Percentiles rank a stretch among this genome's conserved stretches.
phyloP scores from a whole-genome alignment of 2,888 invertebrate genomes.

The Pristionchus fissidentatus region DNA sequence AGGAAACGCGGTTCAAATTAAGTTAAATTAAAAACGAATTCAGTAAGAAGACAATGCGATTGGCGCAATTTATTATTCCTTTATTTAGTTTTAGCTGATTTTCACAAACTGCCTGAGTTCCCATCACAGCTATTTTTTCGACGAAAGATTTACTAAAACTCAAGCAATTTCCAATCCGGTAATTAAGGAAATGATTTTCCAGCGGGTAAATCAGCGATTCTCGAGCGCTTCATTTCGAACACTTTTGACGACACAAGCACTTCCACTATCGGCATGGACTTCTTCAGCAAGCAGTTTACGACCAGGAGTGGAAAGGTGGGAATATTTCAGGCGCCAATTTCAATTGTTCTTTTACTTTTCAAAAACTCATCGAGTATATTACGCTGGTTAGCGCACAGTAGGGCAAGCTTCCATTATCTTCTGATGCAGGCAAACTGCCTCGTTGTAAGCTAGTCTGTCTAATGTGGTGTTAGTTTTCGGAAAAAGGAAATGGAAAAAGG shows the following conservation, averaged over 20 bases:
- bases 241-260: conserved; percentile 56
- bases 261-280: conserved; percentile 64
- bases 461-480: not conserved
- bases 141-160: too few relatives aligned
- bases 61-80: too few relatives aligned
- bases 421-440: not conserved
- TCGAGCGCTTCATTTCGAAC: conserved; percentile 58
- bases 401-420: not conserved
- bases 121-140: too few relatives aligned
- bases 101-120: too few relatives aligned
- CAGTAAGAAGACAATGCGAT: too few relatives aligned
- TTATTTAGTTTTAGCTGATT: too few relatives aligned
- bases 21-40: too few relatives aligned
- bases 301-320: conserved; percentile 57
- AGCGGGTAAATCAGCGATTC: conserved; percentile 63
- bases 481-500: too few relatives aligned
- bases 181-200: conserved; percentile 30
- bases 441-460: not conserved
- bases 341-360: not conserved
- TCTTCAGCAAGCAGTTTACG: conserved; percentile 59
- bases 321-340: not conserved
- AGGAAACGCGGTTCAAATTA: too few relatives aligned
- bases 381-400: too few relatives aligned
- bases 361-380: not conserved
- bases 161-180: too few relatives aligned